These are phyloP conservation scores for Tachina fera DNA, from an alignment of 2,888 invertebrate genomes.

Conservation along the genomic window DNA sequence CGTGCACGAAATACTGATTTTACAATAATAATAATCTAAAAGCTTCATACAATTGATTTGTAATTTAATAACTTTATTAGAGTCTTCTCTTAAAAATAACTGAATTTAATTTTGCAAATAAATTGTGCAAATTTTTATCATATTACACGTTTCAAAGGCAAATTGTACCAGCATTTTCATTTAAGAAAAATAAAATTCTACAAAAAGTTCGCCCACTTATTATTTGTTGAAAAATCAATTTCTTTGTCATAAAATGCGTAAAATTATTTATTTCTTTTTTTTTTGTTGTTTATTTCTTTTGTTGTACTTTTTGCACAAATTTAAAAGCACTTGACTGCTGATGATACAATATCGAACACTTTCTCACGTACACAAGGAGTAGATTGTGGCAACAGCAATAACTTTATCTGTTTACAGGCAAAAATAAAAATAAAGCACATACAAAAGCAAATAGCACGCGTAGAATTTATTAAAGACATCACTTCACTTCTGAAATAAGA, in stretches of 20 bases:
- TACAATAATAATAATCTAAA: too few species aligned
- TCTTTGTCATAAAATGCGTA: not conserved
- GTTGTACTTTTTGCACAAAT: not conserved
- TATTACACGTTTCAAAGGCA: too few species aligned
- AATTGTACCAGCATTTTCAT: too few species aligned
- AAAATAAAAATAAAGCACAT: not conserved
- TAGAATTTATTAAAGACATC: conserved; percentile 27
- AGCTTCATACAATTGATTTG: too few species aligned
- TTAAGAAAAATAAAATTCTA: too few species aligned
- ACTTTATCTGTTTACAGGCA: conserved; percentile 7
- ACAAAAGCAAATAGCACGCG: conserved; percentile 16
- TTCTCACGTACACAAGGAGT: conserved; percentile 34
- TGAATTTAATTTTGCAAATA: too few species aligned
- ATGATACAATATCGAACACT: conserved; percentile 38
- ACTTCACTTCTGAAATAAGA: conserved; percentile 16
- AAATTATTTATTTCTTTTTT: not conserved
- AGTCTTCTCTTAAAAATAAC: too few species aligned
- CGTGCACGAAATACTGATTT: too few species aligned
- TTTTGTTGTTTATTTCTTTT: not conserved
- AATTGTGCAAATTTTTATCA: too few species aligned
- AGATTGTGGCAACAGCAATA: conserved; percentile 13
- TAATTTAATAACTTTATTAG: too few species aligned
- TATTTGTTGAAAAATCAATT: conserved; percentile 8
- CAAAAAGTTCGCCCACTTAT: too few species aligned
- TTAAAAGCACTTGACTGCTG: conserved; percentile 18